These are phyloP conservation scores for Tineola bisselliella DNA, from an alignment of 2,888 invertebrate genomes.

Conservation along the genomic window DNA sequence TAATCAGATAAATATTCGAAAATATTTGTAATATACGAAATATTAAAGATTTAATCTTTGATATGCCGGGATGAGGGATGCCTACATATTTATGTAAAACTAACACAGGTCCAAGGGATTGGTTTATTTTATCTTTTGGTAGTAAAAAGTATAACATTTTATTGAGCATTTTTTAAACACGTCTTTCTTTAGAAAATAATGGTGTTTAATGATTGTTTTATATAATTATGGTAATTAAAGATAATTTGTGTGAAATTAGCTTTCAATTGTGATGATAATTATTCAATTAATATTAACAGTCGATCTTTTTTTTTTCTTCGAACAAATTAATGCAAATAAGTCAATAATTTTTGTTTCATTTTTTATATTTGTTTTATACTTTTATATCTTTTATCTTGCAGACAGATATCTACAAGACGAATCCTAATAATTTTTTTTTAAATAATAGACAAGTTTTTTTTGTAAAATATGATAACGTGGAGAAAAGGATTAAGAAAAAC, in stretches of 20 bases:
- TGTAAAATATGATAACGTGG: too few relatives aligned
- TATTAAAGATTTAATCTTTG: not conserved
- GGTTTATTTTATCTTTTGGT: not conserved
- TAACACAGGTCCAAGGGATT: conserved; percentile 4
- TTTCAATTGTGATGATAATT: not conserved
- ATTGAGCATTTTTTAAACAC: not conserved
- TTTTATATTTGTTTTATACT: too few relatives aligned
- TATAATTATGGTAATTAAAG: not conserved
- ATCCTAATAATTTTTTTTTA: too few relatives aligned
- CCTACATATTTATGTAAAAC: not conserved
- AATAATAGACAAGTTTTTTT: too few relatives aligned
- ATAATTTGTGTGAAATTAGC: not conserved
- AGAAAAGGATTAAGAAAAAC: too few relatives aligned
- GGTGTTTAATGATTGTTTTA: not conserved
- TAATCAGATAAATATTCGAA: not conserved
- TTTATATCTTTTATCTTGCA: too few relatives aligned
- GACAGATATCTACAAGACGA: too few relatives aligned
- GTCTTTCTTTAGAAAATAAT: not conserved
- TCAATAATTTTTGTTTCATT: too few relatives aligned
- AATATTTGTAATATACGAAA: not conserved
- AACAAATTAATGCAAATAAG: too few relatives aligned
- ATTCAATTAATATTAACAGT: not conserved
- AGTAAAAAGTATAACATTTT: not conserved
- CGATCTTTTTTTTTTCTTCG: not conserved
- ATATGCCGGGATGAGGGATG: not conserved